Conservation (phyloP, 2,797 vertebrate genomes). For the Coregonus suidteri region DNA sequence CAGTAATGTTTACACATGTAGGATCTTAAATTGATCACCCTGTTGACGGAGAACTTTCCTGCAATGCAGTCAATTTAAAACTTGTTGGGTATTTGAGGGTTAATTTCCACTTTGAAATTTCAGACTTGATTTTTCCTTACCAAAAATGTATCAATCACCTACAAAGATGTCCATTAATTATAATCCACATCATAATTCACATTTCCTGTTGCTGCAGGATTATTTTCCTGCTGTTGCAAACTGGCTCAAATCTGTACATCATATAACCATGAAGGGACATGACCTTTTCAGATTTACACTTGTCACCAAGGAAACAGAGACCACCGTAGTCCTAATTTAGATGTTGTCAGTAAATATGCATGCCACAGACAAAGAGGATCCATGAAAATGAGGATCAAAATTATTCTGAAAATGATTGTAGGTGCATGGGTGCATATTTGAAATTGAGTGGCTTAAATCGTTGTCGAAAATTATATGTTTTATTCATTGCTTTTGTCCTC, state of each 20-base stretch:
- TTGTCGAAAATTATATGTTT: background rate
- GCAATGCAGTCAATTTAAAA: too few relatives aligned
- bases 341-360: slow-evolving; percentile 5
- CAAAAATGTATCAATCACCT: too few relatives aligned
- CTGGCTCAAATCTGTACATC: too few relatives aligned
- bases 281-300: slow-evolving; percentile 7
- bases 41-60: too few relatives aligned
- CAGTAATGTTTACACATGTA: background rate
- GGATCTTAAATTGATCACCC: too few relatives aligned
- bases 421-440: background rate
- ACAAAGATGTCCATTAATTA: too few relatives aligned
- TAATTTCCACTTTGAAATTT: too few relatives aligned
- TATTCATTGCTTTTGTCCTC: background rate
- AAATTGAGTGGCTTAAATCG: background rate
- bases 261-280: background rate
- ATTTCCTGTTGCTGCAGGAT: too few relatives aligned
- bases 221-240: too few relatives aligned
- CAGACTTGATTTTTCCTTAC: too few relatives aligned
- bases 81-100: too few relatives aligned
- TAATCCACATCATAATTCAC: too few relatives aligned
- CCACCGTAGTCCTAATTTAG: slow-evolving; percentile 4
- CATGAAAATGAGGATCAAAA: background rate
- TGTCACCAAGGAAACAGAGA: slow-evolving; percentile 23
- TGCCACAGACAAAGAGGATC: background rate
- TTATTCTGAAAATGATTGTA: background rate